Percentiles rank a stretch among this genome's conserved stretches.
phyloP scores from a whole-genome alignment of 2,797 vertebrate species.

The Rhodeus uyekii region DNA sequence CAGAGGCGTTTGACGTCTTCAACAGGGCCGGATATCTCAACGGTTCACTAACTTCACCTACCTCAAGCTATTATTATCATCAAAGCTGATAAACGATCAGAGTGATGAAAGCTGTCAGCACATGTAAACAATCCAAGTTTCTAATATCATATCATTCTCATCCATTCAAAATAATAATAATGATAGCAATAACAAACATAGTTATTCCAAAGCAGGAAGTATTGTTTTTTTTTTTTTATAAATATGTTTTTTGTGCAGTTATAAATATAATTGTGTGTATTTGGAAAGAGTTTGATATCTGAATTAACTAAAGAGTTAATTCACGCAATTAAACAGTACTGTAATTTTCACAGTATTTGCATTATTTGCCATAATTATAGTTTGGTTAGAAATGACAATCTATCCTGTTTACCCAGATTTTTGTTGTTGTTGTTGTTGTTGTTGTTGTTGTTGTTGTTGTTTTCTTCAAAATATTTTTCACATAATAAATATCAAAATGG shows the following conservation, averaged over 20 bases:
- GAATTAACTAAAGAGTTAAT: background rate
- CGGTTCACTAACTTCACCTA: background rate
- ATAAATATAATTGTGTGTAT: background rate
- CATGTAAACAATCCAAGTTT: background rate
- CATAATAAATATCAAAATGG: too few species aligned
- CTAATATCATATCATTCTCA: background rate
- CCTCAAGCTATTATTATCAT: background rate
- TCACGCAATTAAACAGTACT: background rate
- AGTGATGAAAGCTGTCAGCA: background rate
- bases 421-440: too few species aligned
- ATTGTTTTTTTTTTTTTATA: background rate
- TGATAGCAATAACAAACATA: background rate
- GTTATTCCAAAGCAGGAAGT: background rate
- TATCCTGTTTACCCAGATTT: background rate
- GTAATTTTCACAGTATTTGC: background rate
- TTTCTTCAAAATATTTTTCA: too few species aligned
- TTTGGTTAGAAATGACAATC: background rate
- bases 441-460: too few species aligned
- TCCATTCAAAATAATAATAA: background rate
- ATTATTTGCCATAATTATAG: background rate
- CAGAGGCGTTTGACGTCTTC: background rate
- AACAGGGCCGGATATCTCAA: background rate
- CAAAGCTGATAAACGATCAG: slow-evolving; percentile 6
- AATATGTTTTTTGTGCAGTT: background rate
- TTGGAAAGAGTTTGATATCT: too few species aligned